phyloP scores from a whole-genome alignment of 2,888 invertebrate genomes.

The Ennomos quercinarius region DNA sequence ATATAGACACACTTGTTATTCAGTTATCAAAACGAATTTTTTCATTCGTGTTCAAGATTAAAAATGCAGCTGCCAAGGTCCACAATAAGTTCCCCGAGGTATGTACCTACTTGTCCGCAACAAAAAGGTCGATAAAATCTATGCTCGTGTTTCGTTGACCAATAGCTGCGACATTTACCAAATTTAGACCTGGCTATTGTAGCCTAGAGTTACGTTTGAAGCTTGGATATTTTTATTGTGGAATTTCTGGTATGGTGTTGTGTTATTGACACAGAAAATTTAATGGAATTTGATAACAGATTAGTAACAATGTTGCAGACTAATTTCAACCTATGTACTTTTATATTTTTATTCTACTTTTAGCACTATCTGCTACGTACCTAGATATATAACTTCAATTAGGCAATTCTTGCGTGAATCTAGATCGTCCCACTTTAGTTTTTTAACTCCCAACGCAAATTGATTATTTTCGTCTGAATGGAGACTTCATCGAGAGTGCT shows the following conservation, averaged over 20 bases:
- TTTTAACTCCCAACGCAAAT: no score
- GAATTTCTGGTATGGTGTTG: conserved; percentile 1
- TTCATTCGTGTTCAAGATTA: conserved; percentile 12
- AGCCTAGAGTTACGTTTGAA: conserved; percentile 23
- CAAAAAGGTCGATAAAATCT: conserved; percentile 45
- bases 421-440: no score
- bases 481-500: no score
- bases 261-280: conserved; percentile 7
- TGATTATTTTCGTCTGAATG: no score
- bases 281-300: background rate
- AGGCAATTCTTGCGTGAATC: no score
- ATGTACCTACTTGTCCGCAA: conserved; percentile 36
- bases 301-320: background rate
- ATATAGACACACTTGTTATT: conserved; percentile 10
- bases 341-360: no score
- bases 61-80: conserved; percentile 35
- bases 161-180: conserved; percentile 43
- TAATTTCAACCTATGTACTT: background rate
- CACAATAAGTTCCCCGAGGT: conserved; percentile 18
- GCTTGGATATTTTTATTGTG: conserved; percentile 13
- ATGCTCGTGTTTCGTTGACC: conserved; percentile 43
- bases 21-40: conserved; percentile 18
- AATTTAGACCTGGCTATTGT: conserved; percentile 35
- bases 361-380: no score
- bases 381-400: no score